These are phyloP conservation scores for Recurvirostra avosetta DNA, from an alignment of 2,113 vertebrate species.

Conservation along the genomic window DNA sequence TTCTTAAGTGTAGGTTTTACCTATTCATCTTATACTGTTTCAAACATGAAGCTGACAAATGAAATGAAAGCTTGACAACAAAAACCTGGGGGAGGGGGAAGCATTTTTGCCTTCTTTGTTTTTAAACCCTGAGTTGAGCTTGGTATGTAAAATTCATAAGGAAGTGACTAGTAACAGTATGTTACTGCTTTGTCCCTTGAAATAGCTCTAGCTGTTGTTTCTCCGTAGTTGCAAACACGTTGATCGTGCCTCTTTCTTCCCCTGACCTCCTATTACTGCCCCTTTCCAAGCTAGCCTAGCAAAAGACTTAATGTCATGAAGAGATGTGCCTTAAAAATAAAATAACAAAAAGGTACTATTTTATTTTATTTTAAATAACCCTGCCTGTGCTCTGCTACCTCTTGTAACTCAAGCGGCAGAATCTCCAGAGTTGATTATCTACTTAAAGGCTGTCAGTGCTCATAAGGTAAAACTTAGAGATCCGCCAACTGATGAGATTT, in stretches of 20 bases:
- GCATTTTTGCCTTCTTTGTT: neutral
- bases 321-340: neutral
- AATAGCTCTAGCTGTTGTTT: neutral
- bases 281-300: neutral
- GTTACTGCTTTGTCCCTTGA: neutral
- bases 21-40: neutral
- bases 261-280: neutral
- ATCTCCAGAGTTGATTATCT: neutral
- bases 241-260: fast-evolving
- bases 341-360: no score
- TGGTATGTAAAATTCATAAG: neutral
- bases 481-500: neutral
- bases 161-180: neutral
- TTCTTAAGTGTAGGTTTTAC: neutral
- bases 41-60: neutral
- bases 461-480: neutral
- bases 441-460: neutral
- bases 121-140: neutral
- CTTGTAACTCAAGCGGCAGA: neutral
- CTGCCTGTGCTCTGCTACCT: neutral
- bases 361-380: no score
- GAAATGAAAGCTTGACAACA: neutral
- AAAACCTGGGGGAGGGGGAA: neutral
- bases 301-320: neutral
- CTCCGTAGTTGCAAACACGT: neutral